Conservation (phyloP, 2,113 vertebrate genomes). For the Opisthocomus hoazin region DNA sequence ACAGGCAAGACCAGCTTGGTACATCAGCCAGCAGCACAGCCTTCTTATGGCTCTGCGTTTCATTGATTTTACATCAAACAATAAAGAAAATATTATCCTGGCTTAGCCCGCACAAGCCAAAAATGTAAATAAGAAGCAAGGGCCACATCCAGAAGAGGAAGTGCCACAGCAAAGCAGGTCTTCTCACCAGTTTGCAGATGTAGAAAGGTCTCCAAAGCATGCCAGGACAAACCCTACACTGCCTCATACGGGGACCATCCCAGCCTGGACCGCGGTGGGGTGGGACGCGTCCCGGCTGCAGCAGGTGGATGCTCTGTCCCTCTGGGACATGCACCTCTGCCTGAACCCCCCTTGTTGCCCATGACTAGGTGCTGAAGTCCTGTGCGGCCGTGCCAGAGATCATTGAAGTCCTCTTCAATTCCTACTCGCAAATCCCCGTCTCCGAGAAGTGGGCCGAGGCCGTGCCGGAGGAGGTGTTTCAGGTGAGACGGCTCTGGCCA, state of each 20-base stretch:
- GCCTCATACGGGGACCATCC: fast-evolving
- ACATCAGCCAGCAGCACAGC: fast-evolving
- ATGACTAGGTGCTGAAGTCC: constrained; percentile 62
- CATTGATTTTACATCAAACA: neutral
- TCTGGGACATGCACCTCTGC: too few relatives aligned
- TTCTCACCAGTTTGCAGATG: neutral
- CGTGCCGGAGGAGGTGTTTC: constrained; percentile 60
- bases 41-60: fast-evolving
- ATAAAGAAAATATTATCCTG: neutral
- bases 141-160: neutral
- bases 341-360: neutral
- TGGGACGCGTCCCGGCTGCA: neutral
- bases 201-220: neutral
- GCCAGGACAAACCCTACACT: fast-evolving
- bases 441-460: constrained; percentile 59
- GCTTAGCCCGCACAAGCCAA: neutral
- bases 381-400: constrained; percentile 45
- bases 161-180: neutral
- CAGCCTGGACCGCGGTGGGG: fast-evolving
- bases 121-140: neutral
- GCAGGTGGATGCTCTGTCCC: neutral
- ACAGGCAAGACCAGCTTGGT: neutral
- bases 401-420: constrained; percentile 73
- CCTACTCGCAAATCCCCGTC: constrained; percentile 63
- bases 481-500: neutral